Percentiles rank a stretch among this genome's conserved stretches.
These are phyloP conservation scores for Cyclophora punctaria DNA, from an alignment of 2,888 invertebrate genomes.

Conservation along the genomic window DNA sequence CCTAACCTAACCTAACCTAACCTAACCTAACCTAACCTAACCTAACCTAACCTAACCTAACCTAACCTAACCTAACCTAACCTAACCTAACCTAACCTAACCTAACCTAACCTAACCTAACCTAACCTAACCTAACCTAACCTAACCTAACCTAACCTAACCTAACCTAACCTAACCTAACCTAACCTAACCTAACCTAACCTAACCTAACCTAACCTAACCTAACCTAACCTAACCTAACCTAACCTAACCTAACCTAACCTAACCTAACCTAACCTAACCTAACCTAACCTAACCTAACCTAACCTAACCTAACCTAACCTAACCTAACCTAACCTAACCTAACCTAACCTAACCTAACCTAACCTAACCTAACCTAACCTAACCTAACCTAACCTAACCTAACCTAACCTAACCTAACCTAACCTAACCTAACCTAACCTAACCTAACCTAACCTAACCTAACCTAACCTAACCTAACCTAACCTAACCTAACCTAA, in stretches of 20 bases:
- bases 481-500: conserved; percentile 9
- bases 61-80: conserved; percentile 6
- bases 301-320: conserved; percentile 9
- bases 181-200: conserved; percentile 7
- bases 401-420: conserved; percentile 3
- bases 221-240: conserved; percentile 9
- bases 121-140: conserved; percentile 7
- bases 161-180: conserved; percentile 8
- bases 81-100: conserved; percentile 2
- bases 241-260: conserved; percentile 8
- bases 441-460: conserved; percentile 1
- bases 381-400: no score
- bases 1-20: conserved; percentile 10
- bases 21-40: conserved; percentile 8
- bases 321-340: conserved; percentile 12
- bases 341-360: conserved; percentile 10
- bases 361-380: not conserved
- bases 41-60: conserved; percentile 10
- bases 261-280: conserved; percentile 9
- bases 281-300: conserved; percentile 8
- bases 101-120: conserved; percentile 3
- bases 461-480: conserved; percentile 1
- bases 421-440: conserved; percentile 5
- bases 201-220: conserved; percentile 8
- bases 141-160: conserved; percentile 8